Conservation (phyloP, 2,888 invertebrate species). For the Cosmia trapezina region DNA sequence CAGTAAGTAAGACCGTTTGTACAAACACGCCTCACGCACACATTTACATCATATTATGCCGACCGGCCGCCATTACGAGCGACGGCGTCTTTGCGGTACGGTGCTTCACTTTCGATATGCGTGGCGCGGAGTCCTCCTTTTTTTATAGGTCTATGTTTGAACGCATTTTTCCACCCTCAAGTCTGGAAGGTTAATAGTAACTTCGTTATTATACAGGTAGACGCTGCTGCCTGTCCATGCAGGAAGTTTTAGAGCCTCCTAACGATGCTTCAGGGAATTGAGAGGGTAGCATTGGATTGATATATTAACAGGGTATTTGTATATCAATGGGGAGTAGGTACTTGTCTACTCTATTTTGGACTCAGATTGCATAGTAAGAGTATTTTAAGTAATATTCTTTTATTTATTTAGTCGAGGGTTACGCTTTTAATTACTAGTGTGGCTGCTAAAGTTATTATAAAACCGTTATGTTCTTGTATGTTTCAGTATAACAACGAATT, state of each 20-base stretch:
- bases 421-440: not conserved
- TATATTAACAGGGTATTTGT: constrained; percentile 42
- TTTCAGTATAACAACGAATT: not conserved
- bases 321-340: constrained; percentile 23
- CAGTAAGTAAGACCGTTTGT: too few species aligned
- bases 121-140: too few species aligned
- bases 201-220: constrained; percentile 40
- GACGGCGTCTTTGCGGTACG: too few species aligned
- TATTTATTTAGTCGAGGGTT: too few species aligned
- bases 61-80: too few species aligned
- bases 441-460: not conserved
- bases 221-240: constrained; percentile 30
- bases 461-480: not conserved
- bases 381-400: not conserved
- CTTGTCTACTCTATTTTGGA: constrained; percentile 1
- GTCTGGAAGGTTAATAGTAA: constrained; percentile 27
- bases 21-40: too few species aligned
- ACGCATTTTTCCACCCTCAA: constrained; percentile 21
- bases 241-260: constrained; percentile 50
- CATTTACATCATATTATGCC: too few species aligned
- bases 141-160: too few species aligned
- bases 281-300: constrained; percentile 20
- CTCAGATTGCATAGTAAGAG: not conserved
- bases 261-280: constrained; percentile 48
- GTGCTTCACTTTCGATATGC: too few species aligned